A percentile compares a stretch with the other conserved stretches of the same genome.
Conservation (phyloP, 2,797 vertebrate genomes). For the Oreonectes daqikongensis region DNA sequence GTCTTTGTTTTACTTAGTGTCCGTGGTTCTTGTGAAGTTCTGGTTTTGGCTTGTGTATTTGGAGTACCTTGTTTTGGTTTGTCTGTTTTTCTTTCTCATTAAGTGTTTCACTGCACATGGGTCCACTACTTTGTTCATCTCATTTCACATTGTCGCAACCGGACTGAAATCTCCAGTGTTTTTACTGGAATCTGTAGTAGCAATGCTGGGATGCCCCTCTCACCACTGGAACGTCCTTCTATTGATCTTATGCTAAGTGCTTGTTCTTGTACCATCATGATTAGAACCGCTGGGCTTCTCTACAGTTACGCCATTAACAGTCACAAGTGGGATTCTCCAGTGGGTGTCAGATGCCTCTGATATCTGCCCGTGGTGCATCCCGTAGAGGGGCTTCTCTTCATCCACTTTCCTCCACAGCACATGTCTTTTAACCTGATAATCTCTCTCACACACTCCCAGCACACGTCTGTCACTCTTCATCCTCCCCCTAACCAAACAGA, state of each 20-base stretch:
- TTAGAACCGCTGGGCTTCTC: slow-evolving; percentile 12
- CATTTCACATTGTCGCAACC: too few species aligned
- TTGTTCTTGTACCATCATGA: background rate
- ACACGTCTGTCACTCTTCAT: slow-evolving; percentile 34
- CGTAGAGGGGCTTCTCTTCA: slow-evolving; percentile 6
- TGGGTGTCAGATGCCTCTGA: background rate
- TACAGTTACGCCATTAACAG: background rate
- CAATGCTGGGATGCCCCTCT: background rate
- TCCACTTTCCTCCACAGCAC: background rate
- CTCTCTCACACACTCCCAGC: background rate
- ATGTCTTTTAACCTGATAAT: slow-evolving; percentile 20
- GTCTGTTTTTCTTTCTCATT: too few species aligned
- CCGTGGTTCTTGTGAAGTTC: too few species aligned
- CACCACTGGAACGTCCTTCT: background rate
- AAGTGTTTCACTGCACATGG: too few species aligned
- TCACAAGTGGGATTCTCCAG: slow-evolving; percentile 2
- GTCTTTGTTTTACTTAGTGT: too few species aligned
- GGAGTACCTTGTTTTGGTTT: too few species aligned
- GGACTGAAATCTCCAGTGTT: too few species aligned
- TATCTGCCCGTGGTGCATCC: background rate
- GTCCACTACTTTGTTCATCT: too few species aligned
- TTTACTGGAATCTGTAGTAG: background rate
- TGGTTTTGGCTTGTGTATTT: too few species aligned
- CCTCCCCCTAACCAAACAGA: slow-evolving; percentile 7
- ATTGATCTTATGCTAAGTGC: slow-evolving; percentile 16